phyloP scores from a whole-genome alignment of 2,113 vertebrate genomes.

The Actenoides hombroni region DNA sequence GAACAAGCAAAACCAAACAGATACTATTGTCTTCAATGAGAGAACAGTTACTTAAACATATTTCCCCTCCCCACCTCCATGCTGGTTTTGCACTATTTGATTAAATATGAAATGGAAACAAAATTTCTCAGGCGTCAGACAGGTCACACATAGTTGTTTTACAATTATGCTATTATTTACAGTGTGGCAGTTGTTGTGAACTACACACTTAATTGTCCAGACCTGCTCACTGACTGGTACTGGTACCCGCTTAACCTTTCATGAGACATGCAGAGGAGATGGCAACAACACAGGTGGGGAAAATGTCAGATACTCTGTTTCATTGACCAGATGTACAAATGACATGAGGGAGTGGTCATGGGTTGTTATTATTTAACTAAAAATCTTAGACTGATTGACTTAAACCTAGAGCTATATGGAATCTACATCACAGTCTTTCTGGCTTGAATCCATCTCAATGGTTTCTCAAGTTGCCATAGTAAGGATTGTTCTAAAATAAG shows the following conservation, averaged over 20 bases:
- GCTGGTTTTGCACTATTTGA: background rate
- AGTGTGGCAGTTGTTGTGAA: background rate
- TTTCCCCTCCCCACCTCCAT: too few species aligned
- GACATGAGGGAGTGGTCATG: background rate
- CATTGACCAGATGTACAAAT: background rate
- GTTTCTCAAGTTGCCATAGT: background rate
- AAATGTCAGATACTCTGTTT: background rate
- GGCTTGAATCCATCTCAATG: background rate
- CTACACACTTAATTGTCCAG: background rate
- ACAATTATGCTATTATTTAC: background rate
- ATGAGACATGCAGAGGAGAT: background rate
- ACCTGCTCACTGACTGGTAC: background rate
- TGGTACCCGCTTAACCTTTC: background rate
- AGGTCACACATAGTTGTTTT: background rate
- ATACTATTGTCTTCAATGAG: background rate
- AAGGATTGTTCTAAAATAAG: background rate
- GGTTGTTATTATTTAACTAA: background rate
- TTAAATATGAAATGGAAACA: background rate
- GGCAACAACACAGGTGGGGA: background rate
- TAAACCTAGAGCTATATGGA: background rate
- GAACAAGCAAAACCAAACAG: background rate
- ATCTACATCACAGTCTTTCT: background rate
- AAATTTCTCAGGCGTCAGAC: background rate
- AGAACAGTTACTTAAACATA: background rate
- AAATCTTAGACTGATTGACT: background rate